Evolutionary conservation across 2,113 vertebrate species (phyloP), one percentile per base, ranked within the genome.

Genomic region (Engystomops pustulosus): DNA sequence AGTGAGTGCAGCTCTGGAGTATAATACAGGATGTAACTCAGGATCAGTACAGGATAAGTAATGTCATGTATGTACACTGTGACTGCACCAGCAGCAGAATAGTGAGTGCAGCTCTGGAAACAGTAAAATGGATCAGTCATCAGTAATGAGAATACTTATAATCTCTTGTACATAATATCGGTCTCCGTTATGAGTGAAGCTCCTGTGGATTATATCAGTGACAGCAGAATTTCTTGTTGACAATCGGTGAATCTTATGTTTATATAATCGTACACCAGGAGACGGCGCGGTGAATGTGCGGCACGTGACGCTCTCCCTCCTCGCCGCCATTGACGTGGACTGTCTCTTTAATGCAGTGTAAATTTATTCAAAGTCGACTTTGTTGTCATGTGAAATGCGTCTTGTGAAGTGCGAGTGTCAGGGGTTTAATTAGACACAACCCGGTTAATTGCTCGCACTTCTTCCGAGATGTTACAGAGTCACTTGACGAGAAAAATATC

Each of bases 351-450:
- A 14, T 60, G 18, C 81, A 20, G 69, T 68, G 55, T 49, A 78
- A 84, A 84, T 77, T 49, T 78, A 78, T 84, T 84, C 82, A 41
- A 51, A 84, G 74, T 65, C 30, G 62, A 58, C 32, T 34, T 38
- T 62, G 36, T 53, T 81, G 45, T 84, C 55, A 51, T 76, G 71
- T 49, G 30, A 76, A 45, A 47, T 2, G 8, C 60, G 11, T 67
- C 81, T 36, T 67, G 45, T 51, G 82, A 84, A 69, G n/a, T 84
- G 74, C 71, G 82, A 53, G 30, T 84, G 74, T 77, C 82, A 78
- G 72, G 45, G 74, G 74, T 84, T 84, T 84, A 84, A 78, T 84
- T 77, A 84, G 82, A 84, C 30, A 44, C 23, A 70, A 53, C 45
- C 36, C 27, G 47, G 62, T n/a, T 78, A 84, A 78, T 78, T 84